Conservation (phyloP, 2,888 invertebrate genomes). For the Phragmatobia fuliginosa region DNA sequence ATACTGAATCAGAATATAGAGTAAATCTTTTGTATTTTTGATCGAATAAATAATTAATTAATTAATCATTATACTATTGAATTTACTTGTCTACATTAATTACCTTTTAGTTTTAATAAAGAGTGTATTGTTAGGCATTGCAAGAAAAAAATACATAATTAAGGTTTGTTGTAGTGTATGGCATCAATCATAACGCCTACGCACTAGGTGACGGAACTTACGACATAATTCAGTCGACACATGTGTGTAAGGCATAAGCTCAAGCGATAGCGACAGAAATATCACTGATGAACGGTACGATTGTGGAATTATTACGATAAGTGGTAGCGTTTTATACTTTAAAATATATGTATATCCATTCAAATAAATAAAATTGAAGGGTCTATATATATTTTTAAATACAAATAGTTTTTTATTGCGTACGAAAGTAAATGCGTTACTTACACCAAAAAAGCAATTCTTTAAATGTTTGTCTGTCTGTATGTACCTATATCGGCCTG, state of each 20-base stretch:
- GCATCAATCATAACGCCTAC: constrained; percentile 56
- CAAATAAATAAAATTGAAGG: no score
- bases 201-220: constrained; percentile 33
- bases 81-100: background rate
- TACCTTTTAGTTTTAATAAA: constrained; percentile 22
- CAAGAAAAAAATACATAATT: constrained; percentile 34
- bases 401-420: no score
- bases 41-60: no score
- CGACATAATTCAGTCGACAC: constrained; percentile 23
- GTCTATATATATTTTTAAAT: no score
- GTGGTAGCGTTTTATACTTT: background rate
- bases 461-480: no score
- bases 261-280: background rate
- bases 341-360: no score
- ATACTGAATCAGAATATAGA: no score
- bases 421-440: no score
- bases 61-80: background rate
- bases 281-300: background rate
- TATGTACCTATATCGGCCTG: no score
- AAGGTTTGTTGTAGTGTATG: constrained; percentile 14
- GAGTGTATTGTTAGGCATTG: constrained; percentile 37
- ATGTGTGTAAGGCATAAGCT: background rate
- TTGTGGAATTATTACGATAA: background rate
- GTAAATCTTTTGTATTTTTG: no score
- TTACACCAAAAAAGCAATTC: no score